Percentiles rank a stretch among this genome's conserved stretches.
phyloP scores from a whole-genome alignment of 2,113 vertebrate species.

The Leiothrix lutea region DNA sequence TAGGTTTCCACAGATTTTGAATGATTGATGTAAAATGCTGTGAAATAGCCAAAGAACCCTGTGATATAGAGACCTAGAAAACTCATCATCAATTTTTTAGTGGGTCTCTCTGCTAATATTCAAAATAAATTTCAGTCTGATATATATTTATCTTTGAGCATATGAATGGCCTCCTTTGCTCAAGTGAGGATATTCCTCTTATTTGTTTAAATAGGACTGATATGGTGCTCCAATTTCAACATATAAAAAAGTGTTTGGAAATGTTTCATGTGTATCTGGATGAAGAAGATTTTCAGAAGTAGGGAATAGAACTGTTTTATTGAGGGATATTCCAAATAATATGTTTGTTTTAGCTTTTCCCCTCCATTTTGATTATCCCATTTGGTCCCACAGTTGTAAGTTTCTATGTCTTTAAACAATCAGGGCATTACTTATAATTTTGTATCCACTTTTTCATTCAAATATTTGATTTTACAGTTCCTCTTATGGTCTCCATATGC shows the following conservation, averaged over 20 bases:
- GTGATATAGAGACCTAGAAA: background rate
- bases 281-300: background rate
- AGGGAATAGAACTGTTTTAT: background rate
- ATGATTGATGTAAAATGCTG: background rate
- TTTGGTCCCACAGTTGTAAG: background rate
- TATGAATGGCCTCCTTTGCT: background rate
- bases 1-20: background rate
- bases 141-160: background rate
- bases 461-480: background rate
- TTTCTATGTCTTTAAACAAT: background rate
- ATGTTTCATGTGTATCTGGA: fast-evolving
- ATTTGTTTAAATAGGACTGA: background rate
- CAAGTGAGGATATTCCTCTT: background rate
- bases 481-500: background rate
- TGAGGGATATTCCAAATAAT: background rate
- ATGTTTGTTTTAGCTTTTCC: background rate
- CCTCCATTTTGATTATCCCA: background rate
- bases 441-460: background rate
- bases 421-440: background rate
- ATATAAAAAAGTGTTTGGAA: background rate
- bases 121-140: background rate
- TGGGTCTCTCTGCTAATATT: background rate
- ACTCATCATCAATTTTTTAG: background rate
- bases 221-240: background rate
- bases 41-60: background rate